Percentiles rank a stretch among this genome's conserved stretches.
These are phyloP conservation scores for Epinephelus lanceolatus DNA, from an alignment of 2,113 vertebrate species.

Conservation along the genomic window DNA sequence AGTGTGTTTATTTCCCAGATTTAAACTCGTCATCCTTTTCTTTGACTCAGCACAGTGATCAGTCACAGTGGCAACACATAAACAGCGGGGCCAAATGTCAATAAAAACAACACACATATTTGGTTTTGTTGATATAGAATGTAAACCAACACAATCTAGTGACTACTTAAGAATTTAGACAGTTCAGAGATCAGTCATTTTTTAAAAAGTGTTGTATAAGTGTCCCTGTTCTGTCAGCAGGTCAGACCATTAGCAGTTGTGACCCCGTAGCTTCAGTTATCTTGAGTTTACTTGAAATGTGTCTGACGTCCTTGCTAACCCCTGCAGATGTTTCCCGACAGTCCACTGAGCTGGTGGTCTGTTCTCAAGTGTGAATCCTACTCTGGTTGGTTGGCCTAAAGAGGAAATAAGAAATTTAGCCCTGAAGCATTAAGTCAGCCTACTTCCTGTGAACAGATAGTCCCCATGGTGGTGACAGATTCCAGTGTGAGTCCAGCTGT, in stretches of 20 bases:
- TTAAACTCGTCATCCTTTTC: neutral
- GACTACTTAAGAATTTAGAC: neutral
- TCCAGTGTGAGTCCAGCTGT: conserved; percentile 49
- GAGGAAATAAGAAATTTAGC: conserved; percentile 52
- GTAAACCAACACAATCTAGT: neutral
- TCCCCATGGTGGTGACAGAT: conserved; percentile 46
- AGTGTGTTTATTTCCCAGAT: neutral
- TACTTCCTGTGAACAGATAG: conserved; percentile 65
- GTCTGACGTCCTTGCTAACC: conserved; percentile 28
- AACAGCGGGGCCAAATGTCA: neutral
- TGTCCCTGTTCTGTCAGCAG: neutral
- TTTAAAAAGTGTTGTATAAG: neutral
- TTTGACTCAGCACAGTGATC: neutral
- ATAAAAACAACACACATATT: neutral
- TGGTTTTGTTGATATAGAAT: conserved; percentile 13
- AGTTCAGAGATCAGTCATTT: conserved; percentile 4
- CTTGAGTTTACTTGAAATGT: conserved; percentile 22
- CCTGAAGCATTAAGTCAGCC: conserved; percentile 33
- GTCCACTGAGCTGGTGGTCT: conserved; percentile 28
- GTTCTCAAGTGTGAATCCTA: conserved; percentile 9
- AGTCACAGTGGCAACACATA: neutral
- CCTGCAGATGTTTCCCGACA: conserved; percentile 51
- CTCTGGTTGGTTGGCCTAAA: conserved; percentile 25
- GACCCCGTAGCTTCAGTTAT: conserved; percentile 18
- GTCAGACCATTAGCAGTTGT: neutral